Percentiles rank a stretch among this genome's conserved stretches.
Evolutionary conservation across 2,888 invertebrate genomes (phyloP).

Genomic region (Ptilodon capucinus): DNA sequence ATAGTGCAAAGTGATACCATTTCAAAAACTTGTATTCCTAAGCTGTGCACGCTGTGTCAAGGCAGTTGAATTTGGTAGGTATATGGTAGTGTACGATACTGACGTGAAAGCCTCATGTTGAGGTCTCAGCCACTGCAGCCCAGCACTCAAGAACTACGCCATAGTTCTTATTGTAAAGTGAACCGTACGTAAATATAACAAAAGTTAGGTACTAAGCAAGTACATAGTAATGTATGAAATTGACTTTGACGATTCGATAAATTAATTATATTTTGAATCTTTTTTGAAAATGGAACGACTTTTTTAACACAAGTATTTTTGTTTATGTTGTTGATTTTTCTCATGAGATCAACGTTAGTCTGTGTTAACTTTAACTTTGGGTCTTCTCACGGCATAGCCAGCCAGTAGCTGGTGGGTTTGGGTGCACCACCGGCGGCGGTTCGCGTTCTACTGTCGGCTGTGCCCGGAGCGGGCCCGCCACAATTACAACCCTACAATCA

Average conservation of each 20-base stretch:
- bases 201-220: too few species aligned
- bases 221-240: too few species aligned
- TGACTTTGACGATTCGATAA: too few species aligned
- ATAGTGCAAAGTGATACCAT: too few species aligned
- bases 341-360: neutral
- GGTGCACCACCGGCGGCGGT: constrained; percentile 1
- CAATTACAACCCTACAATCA: neutral
- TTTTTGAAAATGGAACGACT: too few species aligned
- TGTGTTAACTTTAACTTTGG: neutral
- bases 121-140: neutral
- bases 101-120: constrained; percentile 14
- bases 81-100: constrained; percentile 6
- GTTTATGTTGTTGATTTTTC: neutral
- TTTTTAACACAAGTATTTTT: too few species aligned
- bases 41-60: too few species aligned
- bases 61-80: too few species aligned
- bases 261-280: too few species aligned
- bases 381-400: neutral
- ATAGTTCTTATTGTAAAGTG: too few species aligned
- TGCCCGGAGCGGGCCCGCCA: neutral
- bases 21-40: too few species aligned
- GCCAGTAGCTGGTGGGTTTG: neutral
- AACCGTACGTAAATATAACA: too few species aligned
- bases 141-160: neutral
- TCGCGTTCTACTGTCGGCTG: constrained; percentile 1